Evolutionary conservation across 2,113 vertebrate genomes (phyloP).

Genomic region (Asarcornis scutulata): DNA sequence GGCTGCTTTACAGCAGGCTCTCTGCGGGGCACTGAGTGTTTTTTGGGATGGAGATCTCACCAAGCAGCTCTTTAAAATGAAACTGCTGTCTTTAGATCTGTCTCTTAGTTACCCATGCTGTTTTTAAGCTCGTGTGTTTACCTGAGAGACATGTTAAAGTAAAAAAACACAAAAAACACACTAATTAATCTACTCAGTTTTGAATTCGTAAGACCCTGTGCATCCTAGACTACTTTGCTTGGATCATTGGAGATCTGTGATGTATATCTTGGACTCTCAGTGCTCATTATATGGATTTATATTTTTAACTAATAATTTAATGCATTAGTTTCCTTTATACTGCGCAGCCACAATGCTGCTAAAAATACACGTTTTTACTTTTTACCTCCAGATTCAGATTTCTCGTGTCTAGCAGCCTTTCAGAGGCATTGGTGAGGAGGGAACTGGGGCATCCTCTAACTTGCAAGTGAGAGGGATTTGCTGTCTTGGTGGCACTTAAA

Average conservation of each 20-base stretch:
- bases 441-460: neutral
- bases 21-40: neutral
- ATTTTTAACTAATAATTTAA: neutral
- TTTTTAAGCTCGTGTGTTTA: neutral
- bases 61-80: neutral
- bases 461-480: neutral
- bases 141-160: neutral
- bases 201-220: neutral
- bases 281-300: neutral
- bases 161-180: no score
- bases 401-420: neutral
- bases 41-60: neutral
- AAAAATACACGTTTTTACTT: neutral
- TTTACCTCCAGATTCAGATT: neutral
- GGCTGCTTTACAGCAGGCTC: neutral
- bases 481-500: neutral
- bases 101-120: neutral
- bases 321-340: neutral
- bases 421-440: neutral
- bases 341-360: neutral
- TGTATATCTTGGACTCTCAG: neutral
- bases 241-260: neutral
- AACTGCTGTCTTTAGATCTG: neutral
- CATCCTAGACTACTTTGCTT: neutral
- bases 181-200: neutral